Evolutionary conservation across 2,797 vertebrate species (phyloP).

Genomic region (Sebastes ruberrimus): DNA sequence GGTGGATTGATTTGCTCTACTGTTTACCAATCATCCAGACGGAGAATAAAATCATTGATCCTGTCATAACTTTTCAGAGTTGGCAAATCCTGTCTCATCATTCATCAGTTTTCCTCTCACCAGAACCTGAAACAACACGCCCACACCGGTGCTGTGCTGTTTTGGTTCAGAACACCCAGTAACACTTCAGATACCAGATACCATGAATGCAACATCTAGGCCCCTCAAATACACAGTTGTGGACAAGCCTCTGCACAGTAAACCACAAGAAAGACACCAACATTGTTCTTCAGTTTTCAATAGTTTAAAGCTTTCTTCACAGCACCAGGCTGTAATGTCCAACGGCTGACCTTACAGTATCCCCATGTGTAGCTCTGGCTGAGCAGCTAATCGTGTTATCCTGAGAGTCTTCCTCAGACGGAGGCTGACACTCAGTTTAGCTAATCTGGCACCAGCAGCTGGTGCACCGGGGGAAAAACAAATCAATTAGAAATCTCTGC

Average conservation of each 20-base stretch:
- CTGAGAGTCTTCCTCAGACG: constrained; percentile 28
- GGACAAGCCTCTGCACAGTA: not conserved
- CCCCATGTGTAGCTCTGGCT: not conserved
- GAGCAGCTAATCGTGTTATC: constrained; percentile 36
- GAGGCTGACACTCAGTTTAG: constrained; percentile 47
- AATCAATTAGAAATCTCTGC: constrained; percentile 71
- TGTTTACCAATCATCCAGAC: not conserved
- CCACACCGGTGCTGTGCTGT: no score
- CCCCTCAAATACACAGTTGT: not conserved
- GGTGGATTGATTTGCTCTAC: not conserved
- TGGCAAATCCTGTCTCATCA: not conserved
- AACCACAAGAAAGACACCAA: not conserved
- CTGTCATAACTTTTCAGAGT: not conserved
- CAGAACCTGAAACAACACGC: not conserved
- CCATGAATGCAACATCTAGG: not conserved
- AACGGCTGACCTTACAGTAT: constrained; percentile 23
- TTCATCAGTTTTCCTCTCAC: no score
- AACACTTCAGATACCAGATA: not conserved
- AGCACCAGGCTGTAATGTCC: not conserved
- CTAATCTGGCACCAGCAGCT: constrained; percentile 68
- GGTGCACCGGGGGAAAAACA: constrained; percentile 55
- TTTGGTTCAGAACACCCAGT: not conserved
- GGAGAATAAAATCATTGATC: not conserved
- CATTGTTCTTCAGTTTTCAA: not conserved
- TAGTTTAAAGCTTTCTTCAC: not conserved